Evolutionary conservation across 2,113 vertebrate species (phyloP), one percentile per base, ranked within the genome.

Genomic region (Poeciliopsis occidentalis): DNA sequence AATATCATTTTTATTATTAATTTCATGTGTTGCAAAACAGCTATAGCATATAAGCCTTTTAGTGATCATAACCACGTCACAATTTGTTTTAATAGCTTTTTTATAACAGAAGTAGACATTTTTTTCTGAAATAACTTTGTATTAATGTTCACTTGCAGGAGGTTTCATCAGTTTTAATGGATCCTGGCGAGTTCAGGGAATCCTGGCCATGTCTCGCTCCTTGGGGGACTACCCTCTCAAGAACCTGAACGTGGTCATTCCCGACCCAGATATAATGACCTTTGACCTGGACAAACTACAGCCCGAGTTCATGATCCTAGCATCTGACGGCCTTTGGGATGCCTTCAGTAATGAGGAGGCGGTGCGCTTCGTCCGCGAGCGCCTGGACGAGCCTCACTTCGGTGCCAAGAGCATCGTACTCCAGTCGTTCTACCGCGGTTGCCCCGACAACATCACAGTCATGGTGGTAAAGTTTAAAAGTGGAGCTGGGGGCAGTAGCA

Each of bases 151-250:
- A 30, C 24, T 73, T 79, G 70, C 60, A 99, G 98, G 98, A 78
- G 98, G 98, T 0, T 99, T 99, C 92, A 99, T 99, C 91, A 99
- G 98, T 93, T 99, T 99, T 79, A 99, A 98, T 3, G 98, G 98
- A 64, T 99, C 98, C 1, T 99, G 98, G 98, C 95, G 98, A 0
- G 98, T 99, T 11, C 98, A 99, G 91, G 98, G 98, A 34, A 98
- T 99, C 92, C 95, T 99, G 83, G 97, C 98, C 11, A 99, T 99
- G 98, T 99, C 98, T 51, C 97, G 98, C 47, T 99, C 98, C 0
- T 90, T 99, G 8, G 98, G 98, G 17, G 98, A 99, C 85, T 99
- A 98, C 84, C 98, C 98, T 0, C 94, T 99, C 71, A 99, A 99
- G 93, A 98, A 99, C 90, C 96, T 99, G 66, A 98, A 99, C 0